Conservation (phyloP, 2,888 invertebrate species). For the Dryomyza anilis region DNA sequence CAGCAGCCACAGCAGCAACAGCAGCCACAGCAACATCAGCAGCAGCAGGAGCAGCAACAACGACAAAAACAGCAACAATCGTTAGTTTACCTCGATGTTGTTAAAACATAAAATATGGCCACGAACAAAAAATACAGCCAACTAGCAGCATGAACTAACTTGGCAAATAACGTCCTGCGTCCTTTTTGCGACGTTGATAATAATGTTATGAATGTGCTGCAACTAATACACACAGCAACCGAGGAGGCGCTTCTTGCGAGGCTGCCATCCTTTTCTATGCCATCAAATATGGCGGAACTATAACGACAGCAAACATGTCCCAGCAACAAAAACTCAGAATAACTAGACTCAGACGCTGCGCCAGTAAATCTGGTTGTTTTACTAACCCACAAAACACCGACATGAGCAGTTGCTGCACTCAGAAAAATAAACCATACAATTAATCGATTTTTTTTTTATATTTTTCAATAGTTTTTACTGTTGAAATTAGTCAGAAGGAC, state of each 20-base stretch:
- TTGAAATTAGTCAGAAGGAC: no score
- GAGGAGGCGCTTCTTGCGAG: background rate
- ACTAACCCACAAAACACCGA: conserved; percentile 13
- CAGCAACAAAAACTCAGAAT: conserved; percentile 3
- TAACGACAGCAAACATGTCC: background rate
- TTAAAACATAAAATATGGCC: background rate
- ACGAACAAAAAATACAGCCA: background rate
- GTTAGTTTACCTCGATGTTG: background rate
- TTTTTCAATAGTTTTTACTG: no score
- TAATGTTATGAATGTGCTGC: conserved; percentile 31
- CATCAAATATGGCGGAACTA: background rate
- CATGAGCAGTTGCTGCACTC: no score
- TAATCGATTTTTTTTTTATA: no score
- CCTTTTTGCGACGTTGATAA: conserved; percentile 32
- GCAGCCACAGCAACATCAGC: conserved; percentile 7
- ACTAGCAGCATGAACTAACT: conserved; percentile 13
- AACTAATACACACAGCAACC: conserved; percentile 27
- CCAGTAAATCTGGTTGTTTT: conserved; percentile 6
- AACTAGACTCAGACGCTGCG: background rate
- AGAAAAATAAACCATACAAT: no score
- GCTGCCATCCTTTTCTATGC: background rate
- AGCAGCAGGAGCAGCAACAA: conserved; percentile 5
- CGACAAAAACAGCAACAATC: background rate
- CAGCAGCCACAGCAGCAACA: no score
- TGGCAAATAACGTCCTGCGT: conserved; percentile 30